Evolutionary conservation across 2,888 invertebrate genomes (phyloP), one percentile per base, ranked within the genome.

Genomic region (Campoplex nolae): DNA sequence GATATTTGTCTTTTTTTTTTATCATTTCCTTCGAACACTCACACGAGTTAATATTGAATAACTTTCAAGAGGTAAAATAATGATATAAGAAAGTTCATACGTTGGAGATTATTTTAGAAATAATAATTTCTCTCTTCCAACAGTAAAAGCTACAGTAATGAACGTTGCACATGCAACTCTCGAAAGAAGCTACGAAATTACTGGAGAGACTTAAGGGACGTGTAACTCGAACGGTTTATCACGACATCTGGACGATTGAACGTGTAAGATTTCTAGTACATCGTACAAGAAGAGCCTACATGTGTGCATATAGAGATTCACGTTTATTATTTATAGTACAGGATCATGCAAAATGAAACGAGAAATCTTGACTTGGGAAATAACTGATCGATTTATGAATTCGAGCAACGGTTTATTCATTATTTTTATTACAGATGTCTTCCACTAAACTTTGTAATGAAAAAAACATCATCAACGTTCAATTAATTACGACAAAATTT

Each of bases 151-250:
- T 58, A 8, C 28, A 28, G 58, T 58, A 58, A 58, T 58, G 58
- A 58, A 13, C 13, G 28, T 58, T 58, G 28, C 13, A 28, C 28
- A 28, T 3, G 58, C 58, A 58, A 28, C 28, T 18, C 62, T 18
- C 62, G 23, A 48, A 35, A 32, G 35, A 1, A 67, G 67, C 67
- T 35, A 38, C 9, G 9, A 38, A 67, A 67, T 38, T 35, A 38
- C 67, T 11, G 28, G 58, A 73, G 32, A 48, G 73, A 45, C 67
- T 51, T 78, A 62, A 65, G 77, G 62, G 38, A 68, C 68, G 71
- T 67, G 67, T 77, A 74, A 77, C 48, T 62, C 77, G 77, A 67
- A 78, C 82, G 67, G 81, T 85, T 83, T 83, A 85, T 83, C 83
- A 73, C 45, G 70, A 75, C 67, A 75, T 74, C 77, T 71, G 74